phyloP scores from a whole-genome alignment of 2,797 vertebrate species.

The Coilia nasus region DNA sequence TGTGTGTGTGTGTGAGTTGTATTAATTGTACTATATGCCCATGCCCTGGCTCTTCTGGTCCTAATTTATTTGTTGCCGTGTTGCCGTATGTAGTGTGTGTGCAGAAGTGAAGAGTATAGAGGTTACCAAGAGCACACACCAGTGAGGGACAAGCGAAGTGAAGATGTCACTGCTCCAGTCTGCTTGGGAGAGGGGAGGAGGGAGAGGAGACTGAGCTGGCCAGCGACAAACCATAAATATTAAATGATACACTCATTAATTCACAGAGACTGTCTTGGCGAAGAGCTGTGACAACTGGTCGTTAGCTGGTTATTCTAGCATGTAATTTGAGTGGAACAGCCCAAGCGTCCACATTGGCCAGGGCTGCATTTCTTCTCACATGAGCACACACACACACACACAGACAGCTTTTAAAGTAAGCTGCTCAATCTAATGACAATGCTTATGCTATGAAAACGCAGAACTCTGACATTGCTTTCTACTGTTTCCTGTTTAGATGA shows the following conservation, averaged over 20 bases:
- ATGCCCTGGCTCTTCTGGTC: too few relatives aligned
- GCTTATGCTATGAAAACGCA: neutral
- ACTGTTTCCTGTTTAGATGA: neutral
- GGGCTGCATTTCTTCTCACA: neutral
- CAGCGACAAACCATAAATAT: constrained; percentile 42
- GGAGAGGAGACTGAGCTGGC: constrained; percentile 40
- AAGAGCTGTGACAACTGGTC: constrained; percentile 39
- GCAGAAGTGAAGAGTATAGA: neutral
- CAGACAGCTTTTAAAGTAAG: too few relatives aligned
- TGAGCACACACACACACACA: too few relatives aligned
- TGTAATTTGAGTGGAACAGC: constrained; percentile 43
- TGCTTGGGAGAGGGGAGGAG: constrained; percentile 46
- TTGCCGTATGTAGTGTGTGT: neutral
- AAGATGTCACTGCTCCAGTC: constrained; percentile 9
- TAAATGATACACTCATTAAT: constrained; percentile 51
- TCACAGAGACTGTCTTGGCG: constrained; percentile 26
- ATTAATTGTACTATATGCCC: too few relatives aligned
- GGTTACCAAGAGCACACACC: neutral
- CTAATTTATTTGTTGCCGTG: too few relatives aligned
- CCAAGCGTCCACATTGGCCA: neutral
- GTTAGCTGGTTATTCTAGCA: constrained; percentile 49
- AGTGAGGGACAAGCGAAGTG: neutral
- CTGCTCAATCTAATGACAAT: too few relatives aligned
- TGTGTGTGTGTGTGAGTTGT: too few relatives aligned
- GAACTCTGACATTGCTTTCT: neutral